Percentiles rank a stretch among this genome's conserved stretches.
phyloP scores from a whole-genome alignment of 2,888 invertebrate species.

The Rhyacophila evoluta region DNA sequence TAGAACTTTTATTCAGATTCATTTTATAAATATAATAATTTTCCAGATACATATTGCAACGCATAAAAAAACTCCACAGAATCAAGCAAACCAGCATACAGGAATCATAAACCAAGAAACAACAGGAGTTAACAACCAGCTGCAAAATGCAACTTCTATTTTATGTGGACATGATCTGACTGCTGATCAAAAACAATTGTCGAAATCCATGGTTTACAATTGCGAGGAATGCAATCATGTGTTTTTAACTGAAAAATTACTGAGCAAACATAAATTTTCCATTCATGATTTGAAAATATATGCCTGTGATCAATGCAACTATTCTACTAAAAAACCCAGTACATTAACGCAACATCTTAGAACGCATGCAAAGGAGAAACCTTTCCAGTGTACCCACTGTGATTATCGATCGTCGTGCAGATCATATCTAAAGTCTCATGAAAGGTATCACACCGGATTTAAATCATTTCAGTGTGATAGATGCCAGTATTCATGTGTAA shows the following conservation, averaged over 20 bases:
- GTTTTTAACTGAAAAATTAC: not conserved
- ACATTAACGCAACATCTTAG: constrained; percentile 35
- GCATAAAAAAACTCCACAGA: not conserved
- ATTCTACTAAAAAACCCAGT: constrained; percentile 35
- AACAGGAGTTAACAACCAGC: not conserved
- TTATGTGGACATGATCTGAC: not conserved
- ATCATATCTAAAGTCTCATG: constrained; percentile 43
- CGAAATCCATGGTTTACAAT: not conserved
- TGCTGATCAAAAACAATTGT: not conserved
- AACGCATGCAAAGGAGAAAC: constrained; percentile 31
- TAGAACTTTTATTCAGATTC: too few relatives aligned
- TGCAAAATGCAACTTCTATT: not conserved
- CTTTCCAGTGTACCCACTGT: constrained; percentile 37
- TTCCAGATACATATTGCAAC: not conserved
- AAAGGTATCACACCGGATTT: constrained; percentile 43
- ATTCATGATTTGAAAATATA: constrained; percentile 23
- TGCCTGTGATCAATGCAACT: constrained; percentile 33
- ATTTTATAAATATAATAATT: too few relatives aligned
- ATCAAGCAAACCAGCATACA: not conserved
- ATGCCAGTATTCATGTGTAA: constrained; percentile 42
- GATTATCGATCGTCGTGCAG: constrained; percentile 38
- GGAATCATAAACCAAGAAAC: not conserved
- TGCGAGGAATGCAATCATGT: not conserved
- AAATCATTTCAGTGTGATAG: constrained; percentile 41
- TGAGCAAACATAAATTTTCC: not conserved